Percentiles rank a stretch among this genome's conserved stretches.
These are phyloP conservation scores for Conistra vaccinii DNA, from an alignment of 2,888 invertebrate genomes.

Conservation along the genomic window DNA sequence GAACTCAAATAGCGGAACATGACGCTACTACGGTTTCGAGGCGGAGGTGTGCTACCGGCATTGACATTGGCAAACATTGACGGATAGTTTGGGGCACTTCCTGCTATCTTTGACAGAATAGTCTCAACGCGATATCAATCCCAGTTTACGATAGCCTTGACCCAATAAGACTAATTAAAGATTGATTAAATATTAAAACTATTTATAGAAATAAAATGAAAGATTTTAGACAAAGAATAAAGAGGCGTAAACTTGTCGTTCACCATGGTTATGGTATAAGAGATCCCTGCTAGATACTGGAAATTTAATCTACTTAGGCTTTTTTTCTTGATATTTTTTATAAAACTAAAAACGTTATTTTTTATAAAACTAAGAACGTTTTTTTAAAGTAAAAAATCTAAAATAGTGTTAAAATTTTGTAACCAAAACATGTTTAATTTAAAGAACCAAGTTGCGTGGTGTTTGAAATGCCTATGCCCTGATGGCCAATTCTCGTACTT, in stretches of 20 bases:
- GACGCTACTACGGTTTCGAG: no score
- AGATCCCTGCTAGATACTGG: not conserved
- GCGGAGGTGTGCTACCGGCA: no score
- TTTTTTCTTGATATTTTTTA: no score
- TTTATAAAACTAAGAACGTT: not conserved
- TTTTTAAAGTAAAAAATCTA: not conserved
- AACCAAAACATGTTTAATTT: not conserved
- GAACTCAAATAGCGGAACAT: no score
- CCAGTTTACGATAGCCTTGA: not conserved
- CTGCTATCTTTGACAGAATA: not conserved
- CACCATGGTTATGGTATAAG: not conserved
- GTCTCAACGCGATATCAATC: not conserved
- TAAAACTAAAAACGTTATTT: no score
- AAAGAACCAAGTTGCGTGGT: not conserved
- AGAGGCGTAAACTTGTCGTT: not conserved
- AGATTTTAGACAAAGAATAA: not conserved
- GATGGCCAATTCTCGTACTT: no score
- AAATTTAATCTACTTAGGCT: no score
- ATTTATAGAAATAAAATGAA: not conserved
- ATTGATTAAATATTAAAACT: no score
- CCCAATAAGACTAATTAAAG: not conserved
- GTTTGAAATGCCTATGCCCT: not conserved
- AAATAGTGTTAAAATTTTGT: not conserved
- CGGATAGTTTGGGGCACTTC: constrained; percentile 8
- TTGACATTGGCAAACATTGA: no score